A percentile compares a stretch with the other conserved stretches of the same genome.
phyloP scores from a whole-genome alignment of 2,113 vertebrate species.

The Euleptes europaea region DNA sequence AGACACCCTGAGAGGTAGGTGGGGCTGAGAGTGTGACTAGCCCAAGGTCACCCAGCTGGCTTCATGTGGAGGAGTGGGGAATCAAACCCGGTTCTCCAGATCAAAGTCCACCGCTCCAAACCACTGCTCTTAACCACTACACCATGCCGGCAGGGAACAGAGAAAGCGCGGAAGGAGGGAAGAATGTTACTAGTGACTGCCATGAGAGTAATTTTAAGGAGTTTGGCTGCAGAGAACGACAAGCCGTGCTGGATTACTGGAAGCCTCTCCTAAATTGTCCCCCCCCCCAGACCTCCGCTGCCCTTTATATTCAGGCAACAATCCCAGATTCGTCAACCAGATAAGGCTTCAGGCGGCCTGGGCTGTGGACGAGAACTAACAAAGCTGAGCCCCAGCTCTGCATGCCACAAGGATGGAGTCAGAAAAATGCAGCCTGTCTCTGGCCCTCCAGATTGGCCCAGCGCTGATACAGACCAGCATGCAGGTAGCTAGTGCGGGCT shows the following conservation, averaged over 20 bases:
- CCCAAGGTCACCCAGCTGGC: no score
- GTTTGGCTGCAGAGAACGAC: not conserved
- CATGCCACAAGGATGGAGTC: not conserved
- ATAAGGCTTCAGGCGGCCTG: not conserved
- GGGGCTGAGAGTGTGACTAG: no score
- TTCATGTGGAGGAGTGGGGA: no score
- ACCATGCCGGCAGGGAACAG: not conserved
- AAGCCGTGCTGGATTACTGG: not conserved
- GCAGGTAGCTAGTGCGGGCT: no score
- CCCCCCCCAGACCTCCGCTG: not conserved
- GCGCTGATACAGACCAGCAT: not conserved
- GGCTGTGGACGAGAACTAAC: not conserved
- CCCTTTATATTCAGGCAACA: not conserved
- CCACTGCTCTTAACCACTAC: no score
- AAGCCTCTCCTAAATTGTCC: not conserved
- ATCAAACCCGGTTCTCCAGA: no score
- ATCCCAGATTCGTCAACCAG: not conserved
- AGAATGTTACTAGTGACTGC: not conserved
- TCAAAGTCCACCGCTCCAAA: no score
- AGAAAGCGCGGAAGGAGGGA: not conserved
- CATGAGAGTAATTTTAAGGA: not conserved
- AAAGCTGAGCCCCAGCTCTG: not conserved
- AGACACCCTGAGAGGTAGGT: no score
- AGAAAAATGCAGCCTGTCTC: not conserved
- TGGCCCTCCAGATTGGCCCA: not conserved